These are phyloP conservation scores for Hybos culiciformis DNA, from an alignment of 2,888 invertebrate species.

Conservation along the genomic window DNA sequence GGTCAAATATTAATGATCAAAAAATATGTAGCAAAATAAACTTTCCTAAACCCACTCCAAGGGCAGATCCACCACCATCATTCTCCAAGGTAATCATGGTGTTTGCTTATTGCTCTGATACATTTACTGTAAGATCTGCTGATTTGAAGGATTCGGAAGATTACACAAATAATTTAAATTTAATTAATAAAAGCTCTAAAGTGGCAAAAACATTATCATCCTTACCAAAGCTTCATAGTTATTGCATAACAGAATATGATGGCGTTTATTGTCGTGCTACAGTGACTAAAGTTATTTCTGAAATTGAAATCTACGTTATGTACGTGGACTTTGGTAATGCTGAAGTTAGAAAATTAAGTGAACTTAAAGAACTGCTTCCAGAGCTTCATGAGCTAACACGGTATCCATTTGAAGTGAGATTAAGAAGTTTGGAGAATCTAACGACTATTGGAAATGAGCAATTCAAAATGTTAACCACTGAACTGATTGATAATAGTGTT, in stretches of 20 bases:
- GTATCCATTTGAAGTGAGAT: neutral
- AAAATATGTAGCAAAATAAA: too few relatives aligned
- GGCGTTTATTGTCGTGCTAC: slow-evolving; percentile 9
- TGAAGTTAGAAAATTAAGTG: slow-evolving; percentile 10
- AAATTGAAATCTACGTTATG: slow-evolving; percentile 7
- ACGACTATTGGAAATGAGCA: neutral
- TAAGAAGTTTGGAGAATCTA: neutral
- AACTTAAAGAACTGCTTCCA: slow-evolving; percentile 8
- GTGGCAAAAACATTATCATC: slow-evolving; percentile 3
- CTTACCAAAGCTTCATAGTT: slow-evolving; percentile 8
- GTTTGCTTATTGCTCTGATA: too few relatives aligned
- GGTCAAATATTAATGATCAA: too few relatives aligned
- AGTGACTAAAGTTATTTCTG: slow-evolving; percentile 3
- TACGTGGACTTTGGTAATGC: slow-evolving; percentile 15
- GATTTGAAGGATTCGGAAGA: too few relatives aligned
- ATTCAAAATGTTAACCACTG: neutral
- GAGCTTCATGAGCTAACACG: slow-evolving; percentile 4
- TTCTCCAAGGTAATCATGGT: too few relatives aligned
- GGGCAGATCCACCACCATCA: too few relatives aligned
- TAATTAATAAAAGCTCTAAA: neutral
- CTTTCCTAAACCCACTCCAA: too few relatives aligned
- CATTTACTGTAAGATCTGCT: too few relatives aligned
- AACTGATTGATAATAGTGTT: neutral
- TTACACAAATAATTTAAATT: neutral
- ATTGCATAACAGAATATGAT: slow-evolving; percentile 9